A percentile compares a stretch with the other conserved stretches of the same genome.
Evolutionary conservation across 2,797 vertebrate species (phyloP).

Genomic region (Leptoclinus maculatus): DNA sequence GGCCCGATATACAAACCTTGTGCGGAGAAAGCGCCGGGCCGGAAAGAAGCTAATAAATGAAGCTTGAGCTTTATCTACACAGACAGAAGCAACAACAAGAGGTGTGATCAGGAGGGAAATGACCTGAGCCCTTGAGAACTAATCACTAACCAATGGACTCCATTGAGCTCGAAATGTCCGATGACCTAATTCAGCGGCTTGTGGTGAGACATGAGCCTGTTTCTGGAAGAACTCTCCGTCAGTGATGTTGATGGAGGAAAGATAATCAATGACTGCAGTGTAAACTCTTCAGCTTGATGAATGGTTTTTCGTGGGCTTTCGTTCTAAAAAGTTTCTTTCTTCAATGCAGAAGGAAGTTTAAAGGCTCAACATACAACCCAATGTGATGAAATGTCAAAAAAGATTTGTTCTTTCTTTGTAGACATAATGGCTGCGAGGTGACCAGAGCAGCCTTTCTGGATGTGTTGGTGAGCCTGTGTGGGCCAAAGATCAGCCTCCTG

Average conservation of each 20-base stretch:
- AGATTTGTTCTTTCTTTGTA: slow-evolving; percentile 61
- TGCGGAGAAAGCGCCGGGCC: not conserved
- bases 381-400: not conserved
- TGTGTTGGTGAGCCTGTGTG: slow-evolving; percentile 86
- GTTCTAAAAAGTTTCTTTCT: slow-evolving; percentile 7
- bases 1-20: not conserved
- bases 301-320: not conserved
- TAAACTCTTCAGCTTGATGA: slow-evolving; percentile 23
- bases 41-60: not conserved
- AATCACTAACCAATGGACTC: not conserved
- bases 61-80: not conserved
- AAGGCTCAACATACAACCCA: not conserved
- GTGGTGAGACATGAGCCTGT: slow-evolving; percentile 37
- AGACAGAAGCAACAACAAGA: not conserved
- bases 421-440: slow-evolving; percentile 90
- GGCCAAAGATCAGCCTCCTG: slow-evolving; percentile 58
- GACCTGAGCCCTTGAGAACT: not conserved
- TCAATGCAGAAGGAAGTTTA: slow-evolving; percentile 1
- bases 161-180: slow-evolving; percentile 1
- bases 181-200: slow-evolving; percentile 35
- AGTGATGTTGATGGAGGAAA: slow-evolving; percentile 35
- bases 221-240: slow-evolving; percentile 20
- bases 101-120: slow-evolving; percentile 1
- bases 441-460: slow-evolving; percentile 92
- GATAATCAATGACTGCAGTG: slow-evolving; percentile 34